These are phyloP conservation scores for Poecile montanus DNA, from an alignment of 2,797 vertebrate genomes.

Conservation along the genomic window DNA sequence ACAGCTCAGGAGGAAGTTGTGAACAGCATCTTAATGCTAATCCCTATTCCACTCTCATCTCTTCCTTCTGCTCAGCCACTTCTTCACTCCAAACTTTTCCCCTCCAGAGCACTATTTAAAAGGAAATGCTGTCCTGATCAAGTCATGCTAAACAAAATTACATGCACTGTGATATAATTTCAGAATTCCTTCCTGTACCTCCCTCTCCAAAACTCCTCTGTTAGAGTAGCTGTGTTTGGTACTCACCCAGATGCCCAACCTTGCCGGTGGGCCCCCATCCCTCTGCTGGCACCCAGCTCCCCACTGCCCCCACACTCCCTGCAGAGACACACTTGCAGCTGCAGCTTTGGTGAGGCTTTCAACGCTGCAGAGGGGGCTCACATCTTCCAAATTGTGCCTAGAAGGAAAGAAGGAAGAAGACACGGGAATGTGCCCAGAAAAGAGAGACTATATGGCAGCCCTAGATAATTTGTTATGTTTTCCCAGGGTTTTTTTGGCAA, in stretches of 20 bases:
- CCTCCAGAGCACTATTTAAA: background rate
- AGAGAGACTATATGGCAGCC: rapidly evolving
- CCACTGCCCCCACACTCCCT: background rate
- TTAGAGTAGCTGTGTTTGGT: background rate
- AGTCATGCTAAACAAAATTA: background rate
- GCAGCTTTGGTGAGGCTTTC: background rate
- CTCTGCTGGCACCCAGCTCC: background rate
- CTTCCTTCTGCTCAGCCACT: background rate
- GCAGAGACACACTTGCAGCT: background rate
- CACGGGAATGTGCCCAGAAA: background rate
- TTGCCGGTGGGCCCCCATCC: background rate
- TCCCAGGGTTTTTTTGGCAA: background rate
- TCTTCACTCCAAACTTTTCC: background rate
- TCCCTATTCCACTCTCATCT: background rate
- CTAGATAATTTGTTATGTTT: background rate
- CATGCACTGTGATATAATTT: background rate
- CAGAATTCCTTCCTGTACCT: background rate
- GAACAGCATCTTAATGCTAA: background rate
- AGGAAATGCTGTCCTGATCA: background rate
- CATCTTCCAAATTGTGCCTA: background rate
- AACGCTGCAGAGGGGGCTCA: background rate
- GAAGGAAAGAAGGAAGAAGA: background rate
- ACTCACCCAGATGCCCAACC: background rate
- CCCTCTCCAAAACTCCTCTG: background rate
- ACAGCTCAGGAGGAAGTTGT: background rate